Conservation (phyloP, 2,888 invertebrate genomes). For the Cataglyphis albicans region DNA sequence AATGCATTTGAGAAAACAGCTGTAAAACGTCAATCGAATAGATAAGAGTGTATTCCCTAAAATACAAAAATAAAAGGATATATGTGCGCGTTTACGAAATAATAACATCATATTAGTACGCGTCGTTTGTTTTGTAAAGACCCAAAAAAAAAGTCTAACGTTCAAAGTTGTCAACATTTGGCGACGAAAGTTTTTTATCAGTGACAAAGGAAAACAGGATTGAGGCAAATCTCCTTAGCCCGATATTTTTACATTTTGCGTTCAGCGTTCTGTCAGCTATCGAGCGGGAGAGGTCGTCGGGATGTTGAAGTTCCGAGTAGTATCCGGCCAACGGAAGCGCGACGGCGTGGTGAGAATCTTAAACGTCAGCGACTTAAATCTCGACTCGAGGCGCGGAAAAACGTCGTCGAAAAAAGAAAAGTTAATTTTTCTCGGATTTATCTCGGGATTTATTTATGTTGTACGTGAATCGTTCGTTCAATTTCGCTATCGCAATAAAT, state of each 20-base stretch:
- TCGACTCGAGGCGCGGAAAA: slow-evolving; percentile 6
- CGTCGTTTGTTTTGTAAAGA: neutral
- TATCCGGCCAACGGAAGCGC: slow-evolving; percentile 88
- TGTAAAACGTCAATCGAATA: neutral
- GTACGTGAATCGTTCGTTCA: neutral
- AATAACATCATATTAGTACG: neutral
- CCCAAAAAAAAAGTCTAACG: slow-evolving; percentile 25
- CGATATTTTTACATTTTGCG: slow-evolving; percentile 18
- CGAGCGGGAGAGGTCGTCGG: slow-evolving; percentile 58
- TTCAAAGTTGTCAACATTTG: slow-evolving; percentile 34
- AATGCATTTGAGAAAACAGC: neutral
- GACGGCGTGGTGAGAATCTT: slow-evolving; percentile 80
- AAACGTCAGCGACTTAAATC: slow-evolving; percentile 49
- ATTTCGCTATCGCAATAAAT: neutral
- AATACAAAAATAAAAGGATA: neutral
- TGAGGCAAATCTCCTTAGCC: neutral
- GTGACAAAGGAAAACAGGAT: slow-evolving; percentile 52
- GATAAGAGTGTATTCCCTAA: neutral
- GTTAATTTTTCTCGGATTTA: slow-evolving; percentile 26
- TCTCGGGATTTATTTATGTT: neutral
- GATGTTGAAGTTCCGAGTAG: slow-evolving; percentile 88
- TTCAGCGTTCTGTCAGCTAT: slow-evolving; percentile 45
- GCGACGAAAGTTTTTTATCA: slow-evolving; percentile 16
- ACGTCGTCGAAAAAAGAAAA: slow-evolving; percentile 2
- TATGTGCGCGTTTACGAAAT: neutral